Conservation (phyloP, 2,113 vertebrate species). For the Maccullochella peelii region DNA sequence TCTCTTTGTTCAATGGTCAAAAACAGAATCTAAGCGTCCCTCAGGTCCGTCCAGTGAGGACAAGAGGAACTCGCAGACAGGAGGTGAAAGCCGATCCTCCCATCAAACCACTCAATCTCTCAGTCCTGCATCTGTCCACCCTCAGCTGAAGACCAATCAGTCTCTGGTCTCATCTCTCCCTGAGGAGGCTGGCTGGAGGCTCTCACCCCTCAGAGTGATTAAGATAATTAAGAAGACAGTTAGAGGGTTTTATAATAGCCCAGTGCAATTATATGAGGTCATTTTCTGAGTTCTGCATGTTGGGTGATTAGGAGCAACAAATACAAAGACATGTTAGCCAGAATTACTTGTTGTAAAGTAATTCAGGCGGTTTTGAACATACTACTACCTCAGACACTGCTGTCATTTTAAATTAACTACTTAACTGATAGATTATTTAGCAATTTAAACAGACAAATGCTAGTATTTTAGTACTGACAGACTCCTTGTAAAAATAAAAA, state of each 20-base stretch:
- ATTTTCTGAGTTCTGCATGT: conserved; percentile 2
- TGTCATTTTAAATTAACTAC: neutral
- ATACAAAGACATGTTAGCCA: conserved; percentile 1
- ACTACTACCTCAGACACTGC: neutral
- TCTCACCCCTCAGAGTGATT: conserved; percentile 51
- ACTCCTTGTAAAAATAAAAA: neutral
- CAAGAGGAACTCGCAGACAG: conserved; percentile 62
- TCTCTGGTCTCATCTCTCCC: conserved; percentile 53
- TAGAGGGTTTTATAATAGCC: conserved; percentile 47
- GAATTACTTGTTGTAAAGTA: conserved; percentile 19
- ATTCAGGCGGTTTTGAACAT: neutral
- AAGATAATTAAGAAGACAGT: conserved; percentile 72
- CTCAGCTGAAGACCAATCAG: conserved; percentile 48
- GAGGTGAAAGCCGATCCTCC: conserved; percentile 74
- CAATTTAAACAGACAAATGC: neutral
- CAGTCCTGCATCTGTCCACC: conserved; percentile 63
- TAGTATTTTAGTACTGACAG: neutral
- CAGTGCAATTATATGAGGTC: conserved; percentile 21
- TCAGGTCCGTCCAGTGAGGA: conserved; percentile 34
- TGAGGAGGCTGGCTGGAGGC: conserved; percentile 41
- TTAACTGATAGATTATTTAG: neutral
- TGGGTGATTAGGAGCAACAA: conserved; percentile 7
- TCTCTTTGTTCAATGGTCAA: conserved; percentile 25
- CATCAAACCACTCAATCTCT: conserved; percentile 67
- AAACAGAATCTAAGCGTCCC: conserved; percentile 44